Evolutionary conservation across 2,888 invertebrate species (phyloP), one percentile per base, ranked within the genome.

Genomic region (Hololepta plana): DNA sequence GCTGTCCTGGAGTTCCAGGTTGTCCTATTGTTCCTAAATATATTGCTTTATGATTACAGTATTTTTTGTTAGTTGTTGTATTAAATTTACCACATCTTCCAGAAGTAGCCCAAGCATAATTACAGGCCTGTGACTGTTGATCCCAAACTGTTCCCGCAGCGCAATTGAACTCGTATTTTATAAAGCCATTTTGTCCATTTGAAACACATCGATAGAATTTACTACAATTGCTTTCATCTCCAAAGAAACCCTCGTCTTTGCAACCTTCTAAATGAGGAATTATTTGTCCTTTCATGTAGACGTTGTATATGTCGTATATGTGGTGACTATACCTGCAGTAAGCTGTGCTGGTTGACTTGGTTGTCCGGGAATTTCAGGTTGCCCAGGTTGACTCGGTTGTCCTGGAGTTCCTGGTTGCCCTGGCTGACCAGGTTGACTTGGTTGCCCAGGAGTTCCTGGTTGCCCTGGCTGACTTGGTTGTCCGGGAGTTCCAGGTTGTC

Each of bases 21-120:
- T 17, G 9, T 24, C 22, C 75, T 25, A 55, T 49, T 39, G 72
- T 24, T n/a, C 30, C 28, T 20, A 17, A 7, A 7, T n/a, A 17
- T 7, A 17, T n/a, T 17, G 17, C 7, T 17, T n/a, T n/a, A n/a
- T 7, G 7, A 7, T n/a, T 17, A 7, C n/a, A 17, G 17, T 7
- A 17, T 17, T 7, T 7, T 17, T 17, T n/a, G 17, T 7, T 17
- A 7, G 17, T 17, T 17, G 17, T 17, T 17, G 17, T 17, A 17
- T 17, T n/a, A 17, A 17, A 7, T 17, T 7, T 7, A 17, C 17
- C 17, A 17, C 17, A 17, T 17, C 7, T 7, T n/a, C 17, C 17
- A 7, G 7, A 7, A 17, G 10, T 10, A 5, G 31, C 28, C 31
- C 31, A 27, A 16, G 27, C 20, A 21, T 31, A 27, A 20, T 31